Evolutionary conservation across 2,797 vertebrate genomes (phyloP), one percentile per base, ranked within the genome.

Genomic region (Sebastes steindachneri): DNA sequence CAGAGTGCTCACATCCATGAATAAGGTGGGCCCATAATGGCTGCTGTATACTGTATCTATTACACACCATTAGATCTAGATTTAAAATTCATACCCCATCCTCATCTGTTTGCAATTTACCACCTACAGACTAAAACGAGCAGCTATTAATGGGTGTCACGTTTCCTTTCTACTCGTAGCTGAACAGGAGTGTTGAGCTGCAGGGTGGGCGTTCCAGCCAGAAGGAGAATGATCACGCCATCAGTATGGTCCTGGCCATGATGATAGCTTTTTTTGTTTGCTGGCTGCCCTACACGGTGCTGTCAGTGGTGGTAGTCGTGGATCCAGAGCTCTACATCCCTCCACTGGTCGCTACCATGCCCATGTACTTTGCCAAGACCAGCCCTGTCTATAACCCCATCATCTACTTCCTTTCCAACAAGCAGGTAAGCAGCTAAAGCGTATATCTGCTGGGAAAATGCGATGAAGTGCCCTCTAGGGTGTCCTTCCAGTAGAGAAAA

Each of bases 381-480:
- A 96, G 95, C 71, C 95, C 93, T 0, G 87, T 95, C 48, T 96
- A 96, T 71, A 97, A 96, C 74, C 95, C 96, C 33, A 90, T 96
- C 79, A 96, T 96, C 87, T 96, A 96, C 91, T 94, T 96, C 77
- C 91, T 96, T 37, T 84, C 93, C 80, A 96, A 96, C 92, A 95
- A 94, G 82, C 93, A 94, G 95, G 96, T 96, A 23, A 86, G 59
- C 60, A 23, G 54, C 41, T 48, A 2, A 54, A 71, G 10, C 15
- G 23, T 31, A 5, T 7, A 3, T 26, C 3, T 28, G 12, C 31
- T 35, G 21, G 69, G 9, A 45, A 74, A 67, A 0, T 28, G 29
- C 19, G 3, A 41, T 41, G 37, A 41, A 41, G 37, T 41, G 37
- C 37, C 14, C 41, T 45, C 41, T 45, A 45, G 15, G 41, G 41